Conservation (phyloP, 2,888 invertebrate species). For the Caenorhabditis sp. region DNA sequence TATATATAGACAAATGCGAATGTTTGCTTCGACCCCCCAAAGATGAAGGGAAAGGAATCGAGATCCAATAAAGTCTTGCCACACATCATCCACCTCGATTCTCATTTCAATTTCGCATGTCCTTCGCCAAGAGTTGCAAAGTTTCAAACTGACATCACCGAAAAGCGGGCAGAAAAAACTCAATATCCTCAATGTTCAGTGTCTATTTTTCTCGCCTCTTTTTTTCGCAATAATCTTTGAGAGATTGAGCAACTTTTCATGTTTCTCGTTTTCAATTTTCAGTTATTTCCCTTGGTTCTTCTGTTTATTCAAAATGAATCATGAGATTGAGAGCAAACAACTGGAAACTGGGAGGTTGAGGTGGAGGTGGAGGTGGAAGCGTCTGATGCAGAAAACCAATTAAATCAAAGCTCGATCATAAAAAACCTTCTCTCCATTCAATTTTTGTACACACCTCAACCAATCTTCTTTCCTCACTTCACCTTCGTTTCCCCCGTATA, state of each 20-base stretch:
- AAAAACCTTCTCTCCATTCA: background rate
- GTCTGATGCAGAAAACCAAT: too few relatives aligned
- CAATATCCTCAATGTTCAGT: constrained; percentile 29
- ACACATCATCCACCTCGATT: background rate
- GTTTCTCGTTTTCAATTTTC: background rate
- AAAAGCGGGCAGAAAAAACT: constrained; percentile 22
- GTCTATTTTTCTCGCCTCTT: constrained; percentile 13
- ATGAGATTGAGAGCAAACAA: background rate
- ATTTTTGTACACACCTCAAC: background rate
- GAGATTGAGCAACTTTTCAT: constrained; percentile 23
- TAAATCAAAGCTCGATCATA: constrained; percentile 35
- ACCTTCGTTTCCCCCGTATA: background rate
- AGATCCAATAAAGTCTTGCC: constrained; percentile 11
- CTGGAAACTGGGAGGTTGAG: background rate
- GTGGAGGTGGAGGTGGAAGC: too few relatives aligned
- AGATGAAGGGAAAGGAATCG: background rate
- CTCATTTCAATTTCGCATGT: background rate
- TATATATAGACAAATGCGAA: too few relatives aligned
- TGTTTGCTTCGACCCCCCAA: background rate
- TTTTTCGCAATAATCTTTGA: constrained; percentile 28
- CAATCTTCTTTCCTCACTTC: background rate
- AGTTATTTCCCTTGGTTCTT: background rate
- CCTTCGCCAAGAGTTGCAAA: constrained; percentile 29
- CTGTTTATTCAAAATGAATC: constrained; percentile 3
- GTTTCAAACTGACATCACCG: constrained; percentile 44